Evolutionary conservation across 2,797 vertebrate species (phyloP).

Genomic region (Valencia hispanica): DNA sequence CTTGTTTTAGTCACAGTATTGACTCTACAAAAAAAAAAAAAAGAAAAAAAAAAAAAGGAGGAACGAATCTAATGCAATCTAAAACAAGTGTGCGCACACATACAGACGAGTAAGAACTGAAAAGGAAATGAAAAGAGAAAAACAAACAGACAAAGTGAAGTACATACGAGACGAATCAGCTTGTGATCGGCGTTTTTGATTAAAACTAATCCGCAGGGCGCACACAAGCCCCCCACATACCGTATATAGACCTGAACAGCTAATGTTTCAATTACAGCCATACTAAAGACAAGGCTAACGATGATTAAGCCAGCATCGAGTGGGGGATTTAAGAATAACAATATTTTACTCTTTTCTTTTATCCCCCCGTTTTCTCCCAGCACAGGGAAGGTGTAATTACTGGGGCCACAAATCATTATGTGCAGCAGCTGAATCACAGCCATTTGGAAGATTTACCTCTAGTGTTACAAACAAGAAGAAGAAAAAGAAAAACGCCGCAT

Average conservation of each 20-base stretch:
- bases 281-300: conserved; percentile 70
- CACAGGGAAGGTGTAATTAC: conserved; percentile 72
- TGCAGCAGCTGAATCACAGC: conserved; percentile 63
- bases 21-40: background rate
- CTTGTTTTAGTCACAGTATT: conserved; percentile 7
- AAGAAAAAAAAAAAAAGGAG: background rate
- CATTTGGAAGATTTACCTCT: conserved; percentile 54
- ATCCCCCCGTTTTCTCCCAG: conserved; percentile 26
- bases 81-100: too few species aligned
- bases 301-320: conserved; percentile 73
- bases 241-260: conserved; percentile 63
- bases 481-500: conserved; percentile 38
- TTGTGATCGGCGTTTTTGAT: conserved; percentile 65
- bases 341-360: conserved; percentile 26
- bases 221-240: conserved; percentile 61
- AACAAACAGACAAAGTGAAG: conserved; percentile 26
- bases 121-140: background rate
- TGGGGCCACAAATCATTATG: conserved; percentile 66
- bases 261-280: conserved; percentile 81
- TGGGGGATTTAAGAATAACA: conserved; percentile 76
- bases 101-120: background rate
- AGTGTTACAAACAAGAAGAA: conserved; percentile 21
- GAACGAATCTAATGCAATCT: conserved; percentile 1
- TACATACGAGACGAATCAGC: conserved; percentile 26
- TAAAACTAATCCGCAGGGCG: conserved; percentile 64